Evolutionary conservation across 2,113 vertebrate species (phyloP), one percentile per base, ranked within the genome.

Genomic region (Phalacrocorax carbo): DNA sequence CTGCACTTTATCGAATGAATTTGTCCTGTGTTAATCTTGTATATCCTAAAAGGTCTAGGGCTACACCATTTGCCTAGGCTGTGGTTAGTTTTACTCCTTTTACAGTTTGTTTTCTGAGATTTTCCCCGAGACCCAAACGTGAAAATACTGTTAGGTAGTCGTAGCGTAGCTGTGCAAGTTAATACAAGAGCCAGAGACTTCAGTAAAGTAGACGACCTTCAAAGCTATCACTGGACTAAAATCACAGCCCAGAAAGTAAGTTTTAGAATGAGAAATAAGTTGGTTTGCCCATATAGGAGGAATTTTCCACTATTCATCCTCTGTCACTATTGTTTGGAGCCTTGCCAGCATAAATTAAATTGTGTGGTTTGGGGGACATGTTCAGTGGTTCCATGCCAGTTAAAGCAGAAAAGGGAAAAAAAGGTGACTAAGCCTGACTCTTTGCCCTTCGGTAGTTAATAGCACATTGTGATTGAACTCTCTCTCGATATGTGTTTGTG

Each of bases 1-100:
- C 61, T 94, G 93, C 91, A 96, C 89, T 95, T 95, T 92, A 82
- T 94, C 66, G 86, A 49, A 88, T 52, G 15, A 77, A 78, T 83
- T 60, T 90, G 62, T 75, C 42, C 27, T 85, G 38, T 70, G 1
- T 66, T 93, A 36, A 30, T 32, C 15, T 40, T 86, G 25, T 87
- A 1, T 70, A 30, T 69, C 40, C 5, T 48, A 40, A 71, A 44
- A 66, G 21, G 27, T 88, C 86, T 84, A 51, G 55, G 51, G 58
- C 78, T 88, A 46, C 80, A 85, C 32, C 36, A 15, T 77, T 87
- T 91, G 64, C n/a, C 76, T 68, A 52, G 60, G 14, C 71, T 78
- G 49, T 92, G 66, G 44, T 91, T 91, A 58, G 83, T 54, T 97
- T 85, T 79, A 80, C 44, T 79, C 30, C 32, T 75, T 73, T 40